phyloP scores from a whole-genome alignment of 2,797 vertebrate species.

The Mormyrus hasselquistii region DNA sequence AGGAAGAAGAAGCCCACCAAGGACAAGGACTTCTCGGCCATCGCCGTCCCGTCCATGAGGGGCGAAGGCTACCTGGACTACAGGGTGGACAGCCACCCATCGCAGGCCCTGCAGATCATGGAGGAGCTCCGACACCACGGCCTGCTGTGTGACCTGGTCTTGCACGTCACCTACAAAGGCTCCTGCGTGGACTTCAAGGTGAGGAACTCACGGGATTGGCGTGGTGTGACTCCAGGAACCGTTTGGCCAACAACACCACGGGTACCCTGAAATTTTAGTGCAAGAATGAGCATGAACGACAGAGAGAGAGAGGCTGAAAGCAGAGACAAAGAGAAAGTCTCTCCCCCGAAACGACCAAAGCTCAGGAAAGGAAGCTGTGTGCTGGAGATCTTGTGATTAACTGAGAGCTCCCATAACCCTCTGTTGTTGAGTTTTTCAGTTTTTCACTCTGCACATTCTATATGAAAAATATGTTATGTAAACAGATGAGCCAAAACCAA shows the following conservation, averaged over 20 bases:
- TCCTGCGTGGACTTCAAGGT: slow-evolving; percentile 65
- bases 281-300: neutral
- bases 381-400: neutral
- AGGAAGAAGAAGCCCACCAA: slow-evolving; percentile 56
- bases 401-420: neutral
- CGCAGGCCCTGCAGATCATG: slow-evolving; percentile 58
- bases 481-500: neutral
- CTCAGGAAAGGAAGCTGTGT: neutral
- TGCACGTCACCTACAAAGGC: slow-evolving; percentile 66
- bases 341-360: neutral
- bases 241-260: neutral
- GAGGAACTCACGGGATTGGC: slow-evolving; percentile 5
- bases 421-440: neutral
- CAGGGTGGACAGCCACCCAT: slow-evolving; percentile 64
- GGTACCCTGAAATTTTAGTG: neutral
- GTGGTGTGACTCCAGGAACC: neutral
- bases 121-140: slow-evolving; percentile 65
- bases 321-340: neutral
- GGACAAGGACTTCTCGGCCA: slow-evolving; percentile 59
- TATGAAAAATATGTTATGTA: neutral
- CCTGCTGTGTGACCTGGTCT: slow-evolving; percentile 67
- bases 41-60: slow-evolving; percentile 67
- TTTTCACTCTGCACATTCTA: neutral
- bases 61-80: slow-evolving; percentile 72
- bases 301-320: neutral